These are phyloP conservation scores for Lepilemur ruficaudatus DNA, from an alignment of 2,797 vertebrate genomes.

Conservation along the genomic window DNA sequence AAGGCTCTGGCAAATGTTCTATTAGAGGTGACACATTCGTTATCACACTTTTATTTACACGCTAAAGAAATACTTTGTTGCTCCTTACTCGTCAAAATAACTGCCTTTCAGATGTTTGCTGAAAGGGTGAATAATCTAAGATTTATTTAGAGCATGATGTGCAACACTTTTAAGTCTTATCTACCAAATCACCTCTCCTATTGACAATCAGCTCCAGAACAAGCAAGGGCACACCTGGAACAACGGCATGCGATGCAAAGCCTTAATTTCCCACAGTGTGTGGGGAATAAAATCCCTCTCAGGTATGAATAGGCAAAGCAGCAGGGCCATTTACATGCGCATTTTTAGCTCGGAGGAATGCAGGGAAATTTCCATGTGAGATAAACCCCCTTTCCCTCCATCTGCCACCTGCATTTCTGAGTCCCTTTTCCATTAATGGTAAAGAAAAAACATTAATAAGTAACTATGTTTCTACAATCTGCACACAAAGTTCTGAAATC, in stretches of 20 bases:
- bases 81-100: background rate
- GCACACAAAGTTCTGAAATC: background rate
- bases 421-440: background rate
- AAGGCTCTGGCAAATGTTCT: background rate
- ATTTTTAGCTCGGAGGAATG: background rate
- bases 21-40: background rate
- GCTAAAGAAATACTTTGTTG: background rate
- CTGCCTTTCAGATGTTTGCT: slow-evolving; percentile 19
- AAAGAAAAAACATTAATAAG: background rate
- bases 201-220: slow-evolving; percentile 34
- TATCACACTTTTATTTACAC: background rate
- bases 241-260: background rate
- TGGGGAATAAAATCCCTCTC: background rate
- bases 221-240: background rate
- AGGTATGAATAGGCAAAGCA: background rate
- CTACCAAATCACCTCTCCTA: background rate
- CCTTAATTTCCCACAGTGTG: background rate
- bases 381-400: background rate
- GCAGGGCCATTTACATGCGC: background rate
- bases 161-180: background rate
- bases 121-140: background rate
- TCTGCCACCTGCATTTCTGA: background rate
- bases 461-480: background rate
- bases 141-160: background rate
- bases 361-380: rapidly evolving